These are phyloP conservation scores for Alexandromys oeconomus DNA, from an alignment of 2,797 vertebrate species.

Conservation along the genomic window DNA sequence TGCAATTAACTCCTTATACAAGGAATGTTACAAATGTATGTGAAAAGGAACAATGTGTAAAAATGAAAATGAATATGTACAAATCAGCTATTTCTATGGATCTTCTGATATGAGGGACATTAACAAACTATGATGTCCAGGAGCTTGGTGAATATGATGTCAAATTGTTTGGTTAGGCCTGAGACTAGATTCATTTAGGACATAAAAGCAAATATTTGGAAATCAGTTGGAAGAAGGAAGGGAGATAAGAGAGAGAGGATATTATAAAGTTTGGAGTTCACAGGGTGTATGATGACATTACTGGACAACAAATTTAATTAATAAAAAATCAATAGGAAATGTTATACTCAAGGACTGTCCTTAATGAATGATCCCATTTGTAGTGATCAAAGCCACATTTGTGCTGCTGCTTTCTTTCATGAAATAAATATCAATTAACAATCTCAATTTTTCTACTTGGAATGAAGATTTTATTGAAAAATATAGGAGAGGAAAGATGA, in stretches of 20 bases:
- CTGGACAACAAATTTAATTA: not conserved
- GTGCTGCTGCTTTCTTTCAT: not conserved
- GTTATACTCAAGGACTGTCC: not conserved
- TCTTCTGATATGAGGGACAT: not conserved
- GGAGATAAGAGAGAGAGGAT: not conserved
- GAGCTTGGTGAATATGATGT: not conserved
- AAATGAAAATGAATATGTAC: not conserved
- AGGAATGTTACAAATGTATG: not conserved
- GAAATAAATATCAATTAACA: not conserved
- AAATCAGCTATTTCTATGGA: not conserved
- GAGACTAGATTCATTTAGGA: not conserved
- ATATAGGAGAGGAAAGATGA: not conserved
- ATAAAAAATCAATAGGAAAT: not conserved
- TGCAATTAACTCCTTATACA: not conserved
- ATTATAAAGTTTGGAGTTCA: too few relatives aligned
- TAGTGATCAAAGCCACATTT: not conserved
- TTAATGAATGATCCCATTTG: not conserved
- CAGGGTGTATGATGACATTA: not conserved
- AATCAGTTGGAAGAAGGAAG: not conserved
- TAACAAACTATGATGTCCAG: not conserved
- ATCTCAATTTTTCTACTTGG: not conserved
- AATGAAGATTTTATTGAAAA: conserved; percentile 22
- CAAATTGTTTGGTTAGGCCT: not conserved
- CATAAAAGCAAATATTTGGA: not conserved
- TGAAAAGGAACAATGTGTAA: not conserved